Evolutionary conservation across 2,797 vertebrate species (phyloP), one percentile per base, ranked within the genome.

Genomic region (Kryptolebias ocellatus): DNA sequence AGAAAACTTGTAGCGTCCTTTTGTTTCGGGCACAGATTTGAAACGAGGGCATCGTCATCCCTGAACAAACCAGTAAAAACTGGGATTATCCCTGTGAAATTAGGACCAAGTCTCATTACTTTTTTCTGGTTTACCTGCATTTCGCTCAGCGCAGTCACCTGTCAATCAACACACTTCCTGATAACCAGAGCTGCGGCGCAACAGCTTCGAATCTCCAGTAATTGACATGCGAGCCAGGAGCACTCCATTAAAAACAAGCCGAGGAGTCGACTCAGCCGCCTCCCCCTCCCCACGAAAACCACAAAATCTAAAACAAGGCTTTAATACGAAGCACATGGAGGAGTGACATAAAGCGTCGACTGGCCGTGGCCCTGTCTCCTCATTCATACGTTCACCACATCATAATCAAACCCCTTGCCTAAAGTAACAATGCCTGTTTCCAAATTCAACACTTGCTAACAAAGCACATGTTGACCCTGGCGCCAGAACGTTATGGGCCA

Each of bases 381-480:
- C 77, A 44, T 82, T 87, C 81, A 75, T 84, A 76, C 70, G 66
- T 76, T 63, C 61, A 51, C 77, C 84, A 81, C 83, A 83, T 88
- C 88, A 86, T 83, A 74, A 87, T 83, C 72, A 80, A 87, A 80
- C 86, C 87, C 69, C 80, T 24, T 76, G 80, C 81, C 69, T 80
- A 81, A 83, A 76, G 75, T 62, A 83, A 88, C 81, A 84, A 87
- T 76, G 77, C 61, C 50, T 5, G 8, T 71, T 73, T 91, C 86
- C 89, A 90, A 90, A 81, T 64, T 72, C 83, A 74, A 83, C 85
- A 90, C 87, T 86, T 80, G 83, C 87, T 87, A 86, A 83, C 85
- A 83, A 81, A 87, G 87, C 83, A 82, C 73, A 80, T 83, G 83
- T 82, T 73, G 68, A 80, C 59, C 5, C 78, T 68, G 86, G 87